Evolutionary conservation across 2,888 invertebrate genomes (phyloP), one percentile per base, ranked within the genome.

Genomic region (Aromia moschata): DNA sequence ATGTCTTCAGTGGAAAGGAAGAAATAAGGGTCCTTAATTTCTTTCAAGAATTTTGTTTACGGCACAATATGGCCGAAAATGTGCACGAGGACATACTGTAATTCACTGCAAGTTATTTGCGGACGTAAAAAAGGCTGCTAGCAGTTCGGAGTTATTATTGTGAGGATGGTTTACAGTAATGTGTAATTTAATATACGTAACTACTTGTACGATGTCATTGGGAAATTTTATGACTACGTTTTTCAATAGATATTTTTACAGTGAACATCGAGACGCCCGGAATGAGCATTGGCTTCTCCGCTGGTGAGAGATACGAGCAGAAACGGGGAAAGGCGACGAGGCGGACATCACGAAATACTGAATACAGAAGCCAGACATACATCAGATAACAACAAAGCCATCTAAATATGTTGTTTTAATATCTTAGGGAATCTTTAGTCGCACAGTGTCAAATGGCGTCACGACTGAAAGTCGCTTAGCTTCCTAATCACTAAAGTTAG

Each of bases 401-500:
- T 71, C 72, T 70, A 67, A 71, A 72, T 71, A 65, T 67, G 70
- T 71, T 73, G 71, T 72, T 70, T 71, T 69, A 70, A 72, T 71
- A 71, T 70, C 71, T 68, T 46, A 51, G 58, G 60, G 70, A 67
- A 70, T 71, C 66, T 65, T 67, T 67, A 70, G 69, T 67, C 56
- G 56, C 55, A 56, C 59, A 58, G 65, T 69, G 65, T 62, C 63
- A 65, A 65, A 61, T 60, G 60, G 54, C 59, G 62, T 64, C 69
- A 69, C 66, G 64, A 66, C 46, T 62, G 38, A 45, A 55, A 36
- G 58, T 56, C 36, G 38, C 54, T 49, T 47, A 37, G 46, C 57
- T 30, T 58, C 40, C 56, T 49, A 53, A 54, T 54, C 20, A 41
- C 46, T 54, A n/a, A n/a, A n/a, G n/a, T n/a, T n/a, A n/a, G n/a